phyloP scores from a whole-genome alignment of 2,888 invertebrate genomes.

The Lissocephala sabroskyi region DNA sequence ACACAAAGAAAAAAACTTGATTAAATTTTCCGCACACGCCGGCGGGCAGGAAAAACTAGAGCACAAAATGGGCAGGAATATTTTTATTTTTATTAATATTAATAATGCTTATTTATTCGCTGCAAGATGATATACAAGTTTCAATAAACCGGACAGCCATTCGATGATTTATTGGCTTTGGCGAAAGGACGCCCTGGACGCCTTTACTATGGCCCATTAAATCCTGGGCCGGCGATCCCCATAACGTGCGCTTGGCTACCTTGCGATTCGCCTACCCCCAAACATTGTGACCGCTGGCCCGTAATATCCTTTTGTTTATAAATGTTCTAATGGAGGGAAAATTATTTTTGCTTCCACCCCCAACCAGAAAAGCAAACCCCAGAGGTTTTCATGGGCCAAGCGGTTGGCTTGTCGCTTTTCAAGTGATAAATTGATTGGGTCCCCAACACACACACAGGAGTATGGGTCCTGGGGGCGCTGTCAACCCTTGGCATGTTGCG shows the following conservation, averaged over 20 bases:
- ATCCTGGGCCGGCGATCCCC: conserved; percentile 61
- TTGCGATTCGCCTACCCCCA: conserved; percentile 25
- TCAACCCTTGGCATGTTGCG: conserved; percentile 46
- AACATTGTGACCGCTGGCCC: conserved; percentile 40
- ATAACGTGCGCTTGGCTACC: conserved; percentile 59
- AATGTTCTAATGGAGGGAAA: conserved; percentile 57
- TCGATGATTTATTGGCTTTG: conserved; percentile 49
- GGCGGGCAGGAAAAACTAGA: background rate
- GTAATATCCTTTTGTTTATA: conserved; percentile 66
- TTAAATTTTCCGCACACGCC: conserved; percentile 31
- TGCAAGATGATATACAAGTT: conserved; percentile 33
- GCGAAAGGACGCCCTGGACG: conserved; percentile 24
- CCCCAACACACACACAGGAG: conserved; percentile 9
- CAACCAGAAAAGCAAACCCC: background rate
- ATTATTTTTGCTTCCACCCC: conserved; percentile 32
- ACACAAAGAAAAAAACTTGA: conserved; percentile 47
- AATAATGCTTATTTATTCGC: conserved; percentile 30
- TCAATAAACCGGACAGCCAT: conserved; percentile 51
- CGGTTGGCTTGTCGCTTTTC: conserved; percentile 40
- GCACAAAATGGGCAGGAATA: no score
- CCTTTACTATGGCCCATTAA: conserved; percentile 54
- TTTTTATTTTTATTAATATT: conserved; percentile 49
- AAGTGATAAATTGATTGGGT: conserved; percentile 68
- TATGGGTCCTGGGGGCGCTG: conserved; percentile 40
- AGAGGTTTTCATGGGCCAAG: conserved; percentile 18